phyloP scores from a whole-genome alignment of 2,888 invertebrate genomes.

The Notodromas monacha region DNA sequence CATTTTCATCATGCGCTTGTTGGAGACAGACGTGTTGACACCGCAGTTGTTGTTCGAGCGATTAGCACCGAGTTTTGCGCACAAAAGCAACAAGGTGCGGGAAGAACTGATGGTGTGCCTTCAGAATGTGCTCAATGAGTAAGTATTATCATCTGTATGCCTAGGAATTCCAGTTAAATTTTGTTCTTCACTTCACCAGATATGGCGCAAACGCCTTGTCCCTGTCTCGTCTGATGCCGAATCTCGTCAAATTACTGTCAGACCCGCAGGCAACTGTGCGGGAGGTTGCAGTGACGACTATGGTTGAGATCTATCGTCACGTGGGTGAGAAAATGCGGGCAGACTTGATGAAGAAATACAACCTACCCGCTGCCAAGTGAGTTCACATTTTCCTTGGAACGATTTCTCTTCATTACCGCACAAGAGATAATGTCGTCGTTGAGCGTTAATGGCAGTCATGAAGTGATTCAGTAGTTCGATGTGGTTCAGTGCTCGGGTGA shows the following conservation, averaged over 20 bases:
- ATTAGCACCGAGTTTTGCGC: constrained; percentile 28
- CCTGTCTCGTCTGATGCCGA: constrained; percentile 44
- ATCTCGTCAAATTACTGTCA: constrained; percentile 42
- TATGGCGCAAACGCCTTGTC: constrained; percentile 54
- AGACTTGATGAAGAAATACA: constrained; percentile 45
- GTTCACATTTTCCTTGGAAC: constrained; percentile 9
- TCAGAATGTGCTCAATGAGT: constrained; percentile 48
- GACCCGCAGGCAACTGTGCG: constrained; percentile 60
- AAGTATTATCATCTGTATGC: constrained; percentile 16
- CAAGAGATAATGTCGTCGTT: no score
- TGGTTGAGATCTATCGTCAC: constrained; percentile 67
- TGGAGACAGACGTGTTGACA: constrained; percentile 32
- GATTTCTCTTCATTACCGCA: no score
- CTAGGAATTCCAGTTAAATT: constrained; percentile 1
- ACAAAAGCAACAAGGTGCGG: constrained; percentile 68
- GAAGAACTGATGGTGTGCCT: constrained; percentile 58
- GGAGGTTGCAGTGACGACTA: constrained; percentile 48
- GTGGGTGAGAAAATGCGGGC: constrained; percentile 54
- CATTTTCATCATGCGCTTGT: constrained; percentile 30
- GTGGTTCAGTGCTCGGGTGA: no score
- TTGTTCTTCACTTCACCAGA: constrained; percentile 21
- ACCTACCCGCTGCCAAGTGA: constrained; percentile 17
- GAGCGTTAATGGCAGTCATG: no score
- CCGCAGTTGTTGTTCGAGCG: constrained; percentile 38
- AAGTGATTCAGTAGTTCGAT: no score